These are phyloP conservation scores for Pyrocephalus nanus DNA, from an alignment of 2,797 vertebrate species.

Conservation along the genomic window DNA sequence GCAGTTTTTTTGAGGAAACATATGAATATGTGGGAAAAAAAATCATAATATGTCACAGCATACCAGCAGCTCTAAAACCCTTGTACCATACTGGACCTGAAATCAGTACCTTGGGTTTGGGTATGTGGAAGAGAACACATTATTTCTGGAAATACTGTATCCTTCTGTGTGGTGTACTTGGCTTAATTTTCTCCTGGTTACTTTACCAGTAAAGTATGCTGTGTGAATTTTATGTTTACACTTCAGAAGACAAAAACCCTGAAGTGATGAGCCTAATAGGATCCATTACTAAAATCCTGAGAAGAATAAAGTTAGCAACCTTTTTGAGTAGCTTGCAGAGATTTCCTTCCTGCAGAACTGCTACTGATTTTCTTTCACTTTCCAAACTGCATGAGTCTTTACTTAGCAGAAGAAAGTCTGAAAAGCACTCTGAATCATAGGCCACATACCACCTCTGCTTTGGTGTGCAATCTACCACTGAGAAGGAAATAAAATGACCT, in stretches of 20 bases:
- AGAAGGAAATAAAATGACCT: background rate
- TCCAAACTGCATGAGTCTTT: background rate
- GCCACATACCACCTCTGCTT: background rate
- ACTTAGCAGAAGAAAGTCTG: background rate
- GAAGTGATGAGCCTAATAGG: background rate
- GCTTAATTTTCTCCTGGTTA: background rate
- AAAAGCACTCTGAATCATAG: background rate
- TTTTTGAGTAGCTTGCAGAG: background rate
- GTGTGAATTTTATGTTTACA: background rate
- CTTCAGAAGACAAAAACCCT: background rate
- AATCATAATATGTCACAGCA: background rate
- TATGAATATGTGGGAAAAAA: background rate
- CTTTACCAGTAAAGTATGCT: background rate
- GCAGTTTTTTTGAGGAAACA: background rate
- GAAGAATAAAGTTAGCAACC: background rate
- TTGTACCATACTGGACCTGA: background rate
- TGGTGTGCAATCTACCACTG: background rate
- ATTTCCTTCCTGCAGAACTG: background rate
- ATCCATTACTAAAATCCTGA: background rate
- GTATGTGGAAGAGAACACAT: background rate
- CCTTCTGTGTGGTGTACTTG: background rate
- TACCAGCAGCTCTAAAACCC: background rate
- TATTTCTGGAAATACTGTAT: background rate
- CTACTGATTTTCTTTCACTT: background rate
- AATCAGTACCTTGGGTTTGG: background rate